These are phyloP conservation scores for Dipus sagitta DNA, from an alignment of 2,797 vertebrate species.

Conservation along the genomic window DNA sequence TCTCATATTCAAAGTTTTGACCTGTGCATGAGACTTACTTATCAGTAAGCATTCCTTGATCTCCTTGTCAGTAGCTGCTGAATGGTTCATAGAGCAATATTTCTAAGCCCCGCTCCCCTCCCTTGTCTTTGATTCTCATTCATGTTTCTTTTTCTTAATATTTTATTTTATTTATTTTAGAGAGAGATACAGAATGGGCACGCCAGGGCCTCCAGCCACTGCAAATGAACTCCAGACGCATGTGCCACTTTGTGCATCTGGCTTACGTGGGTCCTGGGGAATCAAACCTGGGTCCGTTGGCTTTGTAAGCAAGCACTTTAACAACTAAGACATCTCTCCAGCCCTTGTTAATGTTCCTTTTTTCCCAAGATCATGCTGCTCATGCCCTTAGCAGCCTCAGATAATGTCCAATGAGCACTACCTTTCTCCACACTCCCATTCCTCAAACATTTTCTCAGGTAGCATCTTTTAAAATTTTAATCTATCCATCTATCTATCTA, in stretches of 20 bases:
- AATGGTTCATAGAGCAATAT: slow-evolving; percentile 51
- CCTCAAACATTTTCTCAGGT: slow-evolving; percentile 65
- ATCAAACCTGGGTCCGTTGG: no score
- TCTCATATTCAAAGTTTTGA: slow-evolving; percentile 81
- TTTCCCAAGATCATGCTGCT: slow-evolving; percentile 64
- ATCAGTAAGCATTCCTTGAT: slow-evolving; percentile 80
- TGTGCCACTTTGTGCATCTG: no score
- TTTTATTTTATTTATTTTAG: no score
- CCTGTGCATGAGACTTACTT: slow-evolving; percentile 71
- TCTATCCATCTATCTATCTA: no score
- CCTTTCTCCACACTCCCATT: slow-evolving; percentile 29
- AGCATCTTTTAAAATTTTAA: slow-evolving; percentile 18
- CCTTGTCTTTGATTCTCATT: slow-evolving; percentile 78
- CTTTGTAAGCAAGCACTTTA: no score
- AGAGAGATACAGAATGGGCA: no score
- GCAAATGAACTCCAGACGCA: no score
- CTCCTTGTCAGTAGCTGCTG: slow-evolving; percentile 64
- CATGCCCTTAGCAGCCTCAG: slow-evolving; percentile 66
- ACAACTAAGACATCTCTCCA: no score
- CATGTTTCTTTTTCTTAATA: background rate
- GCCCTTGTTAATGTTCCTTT: no score
- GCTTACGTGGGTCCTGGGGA: no score
- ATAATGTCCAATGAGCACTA: slow-evolving; percentile 35
- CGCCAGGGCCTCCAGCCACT: no score
- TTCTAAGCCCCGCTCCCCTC: slow-evolving; percentile 72